Percentiles rank a stretch among this genome's conserved stretches.
These are phyloP conservation scores for Erebia aethiops DNA, from an alignment of 2,888 invertebrate species.

Conservation along the genomic window DNA sequence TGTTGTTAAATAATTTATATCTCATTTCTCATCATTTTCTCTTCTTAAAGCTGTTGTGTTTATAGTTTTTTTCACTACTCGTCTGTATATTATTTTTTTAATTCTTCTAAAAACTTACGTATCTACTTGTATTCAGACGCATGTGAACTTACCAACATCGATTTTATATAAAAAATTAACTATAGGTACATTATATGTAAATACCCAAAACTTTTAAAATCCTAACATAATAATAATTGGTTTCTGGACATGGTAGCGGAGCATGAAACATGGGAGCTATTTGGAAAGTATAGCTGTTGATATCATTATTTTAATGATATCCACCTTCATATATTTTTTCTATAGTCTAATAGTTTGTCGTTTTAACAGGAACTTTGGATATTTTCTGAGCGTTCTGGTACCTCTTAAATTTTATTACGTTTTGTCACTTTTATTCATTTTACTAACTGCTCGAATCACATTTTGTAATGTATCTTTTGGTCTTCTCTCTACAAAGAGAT, in stretches of 20 bases:
- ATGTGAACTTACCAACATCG: neutral
- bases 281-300: neutral
- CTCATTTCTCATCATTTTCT: neutral
- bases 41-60: too few relatives aligned
- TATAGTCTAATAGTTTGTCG: neutral
- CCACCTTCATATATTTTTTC: neutral
- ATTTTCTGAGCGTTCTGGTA: neutral
- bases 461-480: neutral
- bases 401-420: neutral
- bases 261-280: neutral
- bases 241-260: neutral
- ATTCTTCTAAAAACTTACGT: neutral
- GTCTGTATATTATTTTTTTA: too few relatives aligned
- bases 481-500: slow-evolving; percentile 28
- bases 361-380: neutral
- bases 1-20: neutral
- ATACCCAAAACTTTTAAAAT: neutral
- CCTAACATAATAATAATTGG: neutral
- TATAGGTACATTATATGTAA: neutral
- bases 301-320: neutral
- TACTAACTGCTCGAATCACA: neutral
- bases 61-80: too few relatives aligned
- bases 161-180: neutral
- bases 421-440: neutral
- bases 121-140: neutral